Conservation (phyloP, 1,140 invertebrate genomes). For the Ptiloglossa arizonensis region DNA sequence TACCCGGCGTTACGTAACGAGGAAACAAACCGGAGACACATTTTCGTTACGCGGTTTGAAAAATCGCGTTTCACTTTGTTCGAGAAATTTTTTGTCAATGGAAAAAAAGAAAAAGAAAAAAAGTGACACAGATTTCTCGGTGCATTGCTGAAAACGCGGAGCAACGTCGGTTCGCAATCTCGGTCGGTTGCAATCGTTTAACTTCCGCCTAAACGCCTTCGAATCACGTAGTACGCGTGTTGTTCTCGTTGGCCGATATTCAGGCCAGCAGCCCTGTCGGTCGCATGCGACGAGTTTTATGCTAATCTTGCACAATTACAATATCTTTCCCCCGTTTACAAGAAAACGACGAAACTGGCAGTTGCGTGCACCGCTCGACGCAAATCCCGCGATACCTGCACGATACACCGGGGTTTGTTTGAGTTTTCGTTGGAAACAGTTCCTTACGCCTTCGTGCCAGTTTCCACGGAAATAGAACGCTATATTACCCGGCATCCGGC, state of each 20-base stretch:
- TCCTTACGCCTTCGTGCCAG: not conserved
- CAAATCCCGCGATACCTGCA: not conserved
- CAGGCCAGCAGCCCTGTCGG: slow-evolving; percentile 22
- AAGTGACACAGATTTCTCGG: not conserved
- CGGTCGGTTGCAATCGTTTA: not conserved
- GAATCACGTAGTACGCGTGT: not conserved
- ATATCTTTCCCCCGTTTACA: slow-evolving; percentile 45
- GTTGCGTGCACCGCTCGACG: slow-evolving; percentile 24
- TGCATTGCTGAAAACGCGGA: not conserved
- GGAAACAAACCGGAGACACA: too few relatives aligned
- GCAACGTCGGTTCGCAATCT: not conserved
- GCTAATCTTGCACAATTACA: slow-evolving; percentile 53
- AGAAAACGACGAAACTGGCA: slow-evolving; percentile 18
- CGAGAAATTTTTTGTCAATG: too few relatives aligned
- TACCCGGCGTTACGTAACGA: too few relatives aligned
- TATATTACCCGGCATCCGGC: not conserved
- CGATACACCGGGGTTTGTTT: not conserved
- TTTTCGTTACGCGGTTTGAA: too few relatives aligned
- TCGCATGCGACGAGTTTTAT: slow-evolving; percentile 51
- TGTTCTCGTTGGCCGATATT: slow-evolving; percentile 5
- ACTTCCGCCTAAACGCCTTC: not conserved
- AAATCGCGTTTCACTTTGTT: too few relatives aligned
- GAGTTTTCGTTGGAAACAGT: not conserved
- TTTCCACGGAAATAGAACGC: slow-evolving; percentile 19
- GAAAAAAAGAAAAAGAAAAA: too few relatives aligned